These are phyloP conservation scores for Saguinus imperator DNA, from an alignment of 2,113 vertebrate genomes.

Conservation along the genomic window DNA sequence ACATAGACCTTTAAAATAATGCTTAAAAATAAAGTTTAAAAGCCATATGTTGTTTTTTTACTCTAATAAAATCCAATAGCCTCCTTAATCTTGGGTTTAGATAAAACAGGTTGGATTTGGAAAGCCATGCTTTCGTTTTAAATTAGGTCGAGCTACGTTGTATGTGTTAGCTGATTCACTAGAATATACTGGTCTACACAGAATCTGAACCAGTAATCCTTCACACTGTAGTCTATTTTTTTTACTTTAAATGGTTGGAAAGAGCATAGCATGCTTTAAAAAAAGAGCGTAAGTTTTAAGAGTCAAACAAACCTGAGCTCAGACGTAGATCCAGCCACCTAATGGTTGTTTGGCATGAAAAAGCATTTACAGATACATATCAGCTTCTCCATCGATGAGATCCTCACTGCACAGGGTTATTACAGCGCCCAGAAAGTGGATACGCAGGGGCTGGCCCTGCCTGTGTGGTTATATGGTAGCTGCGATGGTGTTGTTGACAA, in stretches of 20 bases:
- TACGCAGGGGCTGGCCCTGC: too few species aligned
- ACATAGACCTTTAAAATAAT: neutral
- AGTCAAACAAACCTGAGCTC: neutral
- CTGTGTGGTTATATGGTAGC: neutral
- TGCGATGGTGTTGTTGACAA: too few species aligned
- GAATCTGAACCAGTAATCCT: neutral
- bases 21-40: neutral
- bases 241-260: neutral
- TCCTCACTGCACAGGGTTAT: neutral
- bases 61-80: neutral
- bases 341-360: neutral
- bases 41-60: constrained; percentile 12
- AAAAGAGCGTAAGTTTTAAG: neutral
- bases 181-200: neutral
- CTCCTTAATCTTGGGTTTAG: constrained; percentile 11
- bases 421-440: neutral
- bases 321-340: neutral
- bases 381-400: neutral
- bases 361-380: neutral
- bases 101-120: constrained; percentile 8
- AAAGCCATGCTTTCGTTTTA: constrained; percentile 9
- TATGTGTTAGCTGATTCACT: neutral
- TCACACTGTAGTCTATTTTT: neutral
- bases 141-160: neutral
- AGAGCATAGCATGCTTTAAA: neutral